A percentile compares a stretch with the other conserved stretches of the same genome.
Conservation (phyloP, 2,797 vertebrate genomes). For the Rhinogobio ventralis region DNA sequence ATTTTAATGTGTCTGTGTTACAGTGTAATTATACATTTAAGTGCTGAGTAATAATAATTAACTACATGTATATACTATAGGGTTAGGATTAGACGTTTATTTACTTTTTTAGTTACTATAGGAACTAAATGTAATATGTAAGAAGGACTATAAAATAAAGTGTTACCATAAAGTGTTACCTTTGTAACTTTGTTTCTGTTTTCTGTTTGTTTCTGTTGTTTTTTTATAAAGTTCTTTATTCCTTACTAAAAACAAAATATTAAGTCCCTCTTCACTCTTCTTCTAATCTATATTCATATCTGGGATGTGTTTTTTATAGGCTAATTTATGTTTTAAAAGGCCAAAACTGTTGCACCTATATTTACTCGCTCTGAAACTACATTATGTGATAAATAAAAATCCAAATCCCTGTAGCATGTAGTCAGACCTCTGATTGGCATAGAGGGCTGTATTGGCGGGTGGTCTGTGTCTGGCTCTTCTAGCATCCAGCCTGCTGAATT, state of each 20-base stretch:
- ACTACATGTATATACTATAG: no score
- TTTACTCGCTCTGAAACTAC: background rate
- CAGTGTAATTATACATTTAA: no score
- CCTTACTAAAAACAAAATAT: background rate
- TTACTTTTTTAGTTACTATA: no score
- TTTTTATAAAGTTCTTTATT: background rate
- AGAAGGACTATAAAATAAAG: no score
- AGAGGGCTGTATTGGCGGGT: constrained; percentile 30
- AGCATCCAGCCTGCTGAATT: constrained; percentile 53
- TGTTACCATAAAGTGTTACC: background rate
- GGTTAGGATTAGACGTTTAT: no score
- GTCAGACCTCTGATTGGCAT: constrained; percentile 38
- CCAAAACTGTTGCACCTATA: background rate
- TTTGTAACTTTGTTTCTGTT: background rate
- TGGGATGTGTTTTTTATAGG: background rate
- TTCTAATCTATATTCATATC: background rate
- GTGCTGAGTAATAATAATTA: no score
- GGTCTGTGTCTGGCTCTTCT: constrained; percentile 59
- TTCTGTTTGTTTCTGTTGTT: background rate
- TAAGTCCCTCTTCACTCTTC: background rate
- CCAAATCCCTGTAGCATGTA: constrained; percentile 10
- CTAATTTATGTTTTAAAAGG: background rate
- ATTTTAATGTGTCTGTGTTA: background rate
- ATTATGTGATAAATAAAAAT: constrained; percentile 19
- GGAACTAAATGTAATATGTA: no score